Evolutionary conservation across 2,888 invertebrate genomes (phyloP).

Genomic region (Philereme transversata): DNA sequence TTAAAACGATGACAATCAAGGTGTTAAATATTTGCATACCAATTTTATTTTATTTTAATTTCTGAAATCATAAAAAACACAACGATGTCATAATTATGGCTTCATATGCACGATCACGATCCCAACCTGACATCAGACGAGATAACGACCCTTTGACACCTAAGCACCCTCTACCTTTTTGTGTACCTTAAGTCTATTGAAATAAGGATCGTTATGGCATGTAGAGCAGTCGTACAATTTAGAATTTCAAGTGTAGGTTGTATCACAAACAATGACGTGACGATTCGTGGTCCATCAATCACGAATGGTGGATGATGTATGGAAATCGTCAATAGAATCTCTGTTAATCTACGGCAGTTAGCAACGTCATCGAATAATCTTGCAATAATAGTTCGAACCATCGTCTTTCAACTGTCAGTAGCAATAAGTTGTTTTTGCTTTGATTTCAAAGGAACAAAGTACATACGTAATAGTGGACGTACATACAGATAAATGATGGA

Average conservation of each 20-base stretch:
- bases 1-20: conserved; percentile 3
- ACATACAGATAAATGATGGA: too few species aligned
- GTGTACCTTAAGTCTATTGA: conserved; percentile 11
- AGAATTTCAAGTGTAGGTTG: conserved; percentile 27
- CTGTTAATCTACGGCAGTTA: conserved; percentile 33
- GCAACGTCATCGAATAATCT: conserved; percentile 26
- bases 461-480: too few species aligned
- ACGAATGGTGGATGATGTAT: conserved; percentile 53
- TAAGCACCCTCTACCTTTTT: conserved; percentile 5
- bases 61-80: conserved; percentile 19
- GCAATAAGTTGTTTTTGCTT: background rate
- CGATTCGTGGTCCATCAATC: conserved; percentile 53
- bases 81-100: conserved; percentile 31
- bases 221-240: conserved; percentile 6
- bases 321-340: conserved; percentile 47
- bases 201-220: conserved; percentile 16
- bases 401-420: background rate
- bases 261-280: conserved; percentile 54
- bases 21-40: conserved; percentile 5
- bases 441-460: background rate
- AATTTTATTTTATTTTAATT: conserved; percentile 5
- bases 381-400: conserved; percentile 4
- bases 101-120: conserved; percentile 37
- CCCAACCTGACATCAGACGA: conserved; percentile 34
- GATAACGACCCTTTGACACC: conserved; percentile 29